Evolutionary conservation across 2,888 invertebrate species (phyloP), one percentile per base, ranked within the genome.

Genomic region (Sinohyriopsis cumingii): DNA sequence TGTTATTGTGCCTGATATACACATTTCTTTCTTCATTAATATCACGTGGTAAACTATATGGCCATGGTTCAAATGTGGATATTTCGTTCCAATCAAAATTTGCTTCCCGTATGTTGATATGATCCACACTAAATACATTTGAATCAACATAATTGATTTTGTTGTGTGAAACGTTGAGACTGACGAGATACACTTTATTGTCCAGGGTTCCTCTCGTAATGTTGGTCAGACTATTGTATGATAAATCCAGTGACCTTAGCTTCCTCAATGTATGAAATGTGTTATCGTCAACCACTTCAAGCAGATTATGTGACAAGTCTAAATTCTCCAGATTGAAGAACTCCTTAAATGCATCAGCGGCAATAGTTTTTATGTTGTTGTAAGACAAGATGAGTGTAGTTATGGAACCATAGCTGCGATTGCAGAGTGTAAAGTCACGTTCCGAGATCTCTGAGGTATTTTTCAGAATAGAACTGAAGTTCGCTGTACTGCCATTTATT

Each of bases 61-160:
- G 78, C 81, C 79, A 81, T 18, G 81, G 79, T 59, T 81, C 81
- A 28, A 79, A 63, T 59, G 65, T 63, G 6, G 73, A 69, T 25
- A 81, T 28, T 54, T 33, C 5, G 45, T 81, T 81, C 45, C 45
- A 45, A 4, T 45, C 45, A 45, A 45, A 45, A 45, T 45, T 3
- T 45, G 5, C 45, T 45, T 45, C 45, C 15, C 45, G 45, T 45
- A 45, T 15, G 15, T 45, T 45, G 12, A 45, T 45, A 45, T 45
- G 45, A 3, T 45, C 15, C 45, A 3, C 12, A 45, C 54, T 25
- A 28, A 73, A 73, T 2, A 68, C 4, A 28, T 55, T 56, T 24
- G 68, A 56, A 6, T 55, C 55, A 20, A 73, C 65, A 2, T 33
- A 25, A 22, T 28, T 25, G 6, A 73, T 33, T n/a, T 28, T 28